phyloP scores from a whole-genome alignment of 2,888 invertebrate genomes.

The Orchesella flavescens region DNA sequence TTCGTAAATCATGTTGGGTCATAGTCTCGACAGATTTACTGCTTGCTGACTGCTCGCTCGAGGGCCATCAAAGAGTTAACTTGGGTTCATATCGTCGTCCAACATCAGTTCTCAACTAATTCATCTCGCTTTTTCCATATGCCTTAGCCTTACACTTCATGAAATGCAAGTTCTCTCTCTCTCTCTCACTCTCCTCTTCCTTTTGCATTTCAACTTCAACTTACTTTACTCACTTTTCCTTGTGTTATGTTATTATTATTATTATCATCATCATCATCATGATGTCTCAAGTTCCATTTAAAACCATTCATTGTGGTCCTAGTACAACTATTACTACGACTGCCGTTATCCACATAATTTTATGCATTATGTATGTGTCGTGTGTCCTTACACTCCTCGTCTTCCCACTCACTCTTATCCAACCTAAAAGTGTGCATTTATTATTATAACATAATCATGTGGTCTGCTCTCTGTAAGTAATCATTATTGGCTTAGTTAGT shows the following conservation, averaged over 20 bases:
- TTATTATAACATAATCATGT: neutral
- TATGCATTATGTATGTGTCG: too few species aligned
- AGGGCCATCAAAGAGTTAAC: conserved; percentile 72
- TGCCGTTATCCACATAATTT: conserved; percentile 42
- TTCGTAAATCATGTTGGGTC: conserved; percentile 72
- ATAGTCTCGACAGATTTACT: conserved; percentile 72
- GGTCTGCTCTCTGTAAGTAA: neutral
- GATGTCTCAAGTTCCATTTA: conserved; percentile 53
- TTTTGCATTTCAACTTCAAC: conserved; percentile 6
- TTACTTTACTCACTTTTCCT: neutral
- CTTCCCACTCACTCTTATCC: too few species aligned
- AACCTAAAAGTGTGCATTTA: neutral
- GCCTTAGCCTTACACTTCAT: conserved; percentile 35
- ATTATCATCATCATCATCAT: conserved; percentile 47
- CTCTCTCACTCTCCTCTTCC: conserved; percentile 12
- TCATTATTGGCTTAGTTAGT: neutral
- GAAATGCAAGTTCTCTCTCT: conserved; percentile 41
- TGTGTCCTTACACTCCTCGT: neutral
- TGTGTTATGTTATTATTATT: conserved; percentile 50
- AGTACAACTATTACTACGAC: conserved; percentile 38
- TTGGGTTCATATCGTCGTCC: conserved; percentile 69
- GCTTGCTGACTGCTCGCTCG: conserved; percentile 72
- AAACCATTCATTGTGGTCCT: conserved; percentile 36
- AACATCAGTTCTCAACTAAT: conserved; percentile 63
- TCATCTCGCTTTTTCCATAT: conserved; percentile 55